A percentile compares a stretch with the other conserved stretches of the same genome.
These are phyloP conservation scores for Pecten maximus DNA, from an alignment of 2,888 invertebrate genomes.

Conservation along the genomic window DNA sequence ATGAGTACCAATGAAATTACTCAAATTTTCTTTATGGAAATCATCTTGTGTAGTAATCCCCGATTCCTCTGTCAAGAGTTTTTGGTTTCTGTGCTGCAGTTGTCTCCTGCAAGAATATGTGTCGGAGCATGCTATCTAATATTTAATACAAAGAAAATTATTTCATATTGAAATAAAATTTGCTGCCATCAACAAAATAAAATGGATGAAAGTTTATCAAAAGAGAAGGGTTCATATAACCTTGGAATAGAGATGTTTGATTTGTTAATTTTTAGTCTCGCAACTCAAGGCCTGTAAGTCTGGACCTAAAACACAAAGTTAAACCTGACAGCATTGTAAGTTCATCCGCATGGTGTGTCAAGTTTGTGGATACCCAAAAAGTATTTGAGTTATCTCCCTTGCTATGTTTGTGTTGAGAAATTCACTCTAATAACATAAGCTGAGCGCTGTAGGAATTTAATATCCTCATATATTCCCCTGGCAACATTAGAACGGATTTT, in stretches of 20 bases:
- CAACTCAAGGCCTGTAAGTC: conserved; percentile 31
- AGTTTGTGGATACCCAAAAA: neutral
- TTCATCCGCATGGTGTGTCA: conserved; percentile 13
- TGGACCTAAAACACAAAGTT: conserved; percentile 27
- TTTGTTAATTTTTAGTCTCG: conserved; percentile 22
- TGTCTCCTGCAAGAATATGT: neutral
- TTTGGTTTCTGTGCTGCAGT: neutral
- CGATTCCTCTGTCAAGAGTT: neutral
- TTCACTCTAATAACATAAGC: neutral
- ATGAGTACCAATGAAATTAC: neutral
- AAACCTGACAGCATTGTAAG: conserved; percentile 15
- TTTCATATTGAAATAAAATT: neutral
- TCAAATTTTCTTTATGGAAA: neutral
- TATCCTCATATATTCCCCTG: neutral
- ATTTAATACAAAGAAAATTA: neutral
- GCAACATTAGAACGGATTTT: neutral
- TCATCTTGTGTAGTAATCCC: neutral
- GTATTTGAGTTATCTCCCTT: conserved; percentile 14
- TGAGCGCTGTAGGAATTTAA: neutral
- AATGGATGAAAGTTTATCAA: neutral
- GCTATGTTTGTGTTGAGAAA: neutral
- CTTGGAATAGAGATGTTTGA: conserved; percentile 18
- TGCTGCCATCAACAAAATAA: neutral
- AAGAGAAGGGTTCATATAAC: neutral
- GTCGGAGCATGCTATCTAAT: neutral